phyloP scores from a whole-genome alignment of 2,113 vertebrate genomes.

The Drymodes brunneopygia region DNA sequence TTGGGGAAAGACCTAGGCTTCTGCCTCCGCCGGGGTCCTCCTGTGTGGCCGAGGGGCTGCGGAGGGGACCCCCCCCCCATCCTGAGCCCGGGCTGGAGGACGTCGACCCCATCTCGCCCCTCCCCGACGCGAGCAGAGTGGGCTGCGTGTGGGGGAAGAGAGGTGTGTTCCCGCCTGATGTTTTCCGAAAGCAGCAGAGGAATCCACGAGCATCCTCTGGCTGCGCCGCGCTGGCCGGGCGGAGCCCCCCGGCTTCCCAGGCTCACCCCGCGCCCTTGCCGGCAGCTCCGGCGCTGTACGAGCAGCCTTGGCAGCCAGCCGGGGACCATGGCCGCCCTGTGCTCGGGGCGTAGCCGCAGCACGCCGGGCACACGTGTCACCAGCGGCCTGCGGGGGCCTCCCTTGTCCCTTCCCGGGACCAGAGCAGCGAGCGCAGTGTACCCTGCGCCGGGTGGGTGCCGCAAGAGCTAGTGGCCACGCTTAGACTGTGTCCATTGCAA shows the following conservation, averaged over 20 bases:
- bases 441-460: background rate
- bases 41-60: background rate
- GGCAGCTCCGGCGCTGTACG: background rate
- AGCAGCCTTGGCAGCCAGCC: background rate
- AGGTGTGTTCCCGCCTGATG: background rate
- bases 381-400: background rate
- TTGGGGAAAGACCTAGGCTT: background rate
- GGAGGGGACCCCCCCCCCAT: fast-evolving
- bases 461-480: background rate
- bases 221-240: fast-evolving
- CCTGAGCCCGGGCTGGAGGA: background rate
- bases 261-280: background rate
- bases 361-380: background rate
- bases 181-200: background rate
- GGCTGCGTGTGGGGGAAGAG: background rate
- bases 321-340: background rate
- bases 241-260: background rate
- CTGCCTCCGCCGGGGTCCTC: background rate
- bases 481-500: background rate
- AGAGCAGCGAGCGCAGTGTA: fast-evolving
- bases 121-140: fast-evolving
- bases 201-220: background rate
- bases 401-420: background rate
- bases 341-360: background rate
- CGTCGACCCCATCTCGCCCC: fast-evolving